Percentiles rank a stretch among this genome's conserved stretches.
Conservation (phyloP, 2,888 invertebrate genomes). For the Sesia apiformis region DNA sequence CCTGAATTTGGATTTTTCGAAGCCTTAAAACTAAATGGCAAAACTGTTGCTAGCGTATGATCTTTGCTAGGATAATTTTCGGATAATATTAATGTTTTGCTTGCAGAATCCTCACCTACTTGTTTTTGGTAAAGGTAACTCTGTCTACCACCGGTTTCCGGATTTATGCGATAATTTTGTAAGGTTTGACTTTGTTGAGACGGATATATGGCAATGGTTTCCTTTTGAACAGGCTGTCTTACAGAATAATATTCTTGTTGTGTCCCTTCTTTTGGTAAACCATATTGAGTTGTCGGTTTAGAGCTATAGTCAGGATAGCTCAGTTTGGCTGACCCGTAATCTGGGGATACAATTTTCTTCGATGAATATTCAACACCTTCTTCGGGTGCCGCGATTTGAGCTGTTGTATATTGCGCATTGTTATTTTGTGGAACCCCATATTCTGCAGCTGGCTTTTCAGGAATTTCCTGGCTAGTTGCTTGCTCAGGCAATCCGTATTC, state of each 20-base stretch:
- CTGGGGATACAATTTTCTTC: neutral
- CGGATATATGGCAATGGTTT: constrained; percentile 29
- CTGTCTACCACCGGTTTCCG: constrained; percentile 27
- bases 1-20: constrained; percentile 25
- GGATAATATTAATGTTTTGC: constrained; percentile 35
- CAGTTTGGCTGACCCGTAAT: neutral
- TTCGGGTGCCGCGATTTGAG: constrained; percentile 13
- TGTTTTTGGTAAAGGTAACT: constrained; percentile 44
- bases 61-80: constrained; percentile 75
- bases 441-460: constrained; percentile 15
- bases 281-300: constrained; percentile 19
- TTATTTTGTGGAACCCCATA: constrained; percentile 16
- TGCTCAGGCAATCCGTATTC: constrained; percentile 33
- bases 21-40: constrained; percentile 44
- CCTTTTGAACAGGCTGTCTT: constrained; percentile 28
- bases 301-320: neutral
- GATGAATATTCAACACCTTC: neutral
- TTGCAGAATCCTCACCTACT: constrained; percentile 26
- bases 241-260: constrained; percentile 27
- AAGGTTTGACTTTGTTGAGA: constrained; percentile 26
- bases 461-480: constrained; percentile 14
- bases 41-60: constrained; percentile 73
- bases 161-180: constrained; percentile 29
- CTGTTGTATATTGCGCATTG: constrained; percentile 9
- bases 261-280: constrained; percentile 15